phyloP scores from a whole-genome alignment of 2,113 vertebrate species.

The Aptenodytes forsteri region DNA sequence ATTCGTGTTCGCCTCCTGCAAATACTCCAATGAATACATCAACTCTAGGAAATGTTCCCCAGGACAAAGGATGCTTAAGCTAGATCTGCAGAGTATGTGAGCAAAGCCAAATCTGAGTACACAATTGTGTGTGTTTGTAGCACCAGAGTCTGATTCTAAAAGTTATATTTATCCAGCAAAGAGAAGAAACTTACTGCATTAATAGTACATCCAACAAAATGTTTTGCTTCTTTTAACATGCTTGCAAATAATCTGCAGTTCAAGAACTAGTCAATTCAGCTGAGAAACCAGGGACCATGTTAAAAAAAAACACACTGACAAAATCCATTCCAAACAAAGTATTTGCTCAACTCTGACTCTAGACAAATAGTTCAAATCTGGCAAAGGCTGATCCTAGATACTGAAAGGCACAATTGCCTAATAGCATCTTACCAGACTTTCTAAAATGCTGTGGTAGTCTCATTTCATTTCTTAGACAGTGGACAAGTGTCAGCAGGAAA shows the following conservation, averaged over 20 bases:
- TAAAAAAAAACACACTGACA: background rate
- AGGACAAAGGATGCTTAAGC: background rate
- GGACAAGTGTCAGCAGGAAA: background rate
- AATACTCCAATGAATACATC: background rate
- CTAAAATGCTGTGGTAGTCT: background rate
- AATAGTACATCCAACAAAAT: background rate
- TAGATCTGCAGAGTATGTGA: background rate
- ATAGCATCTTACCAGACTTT: background rate
- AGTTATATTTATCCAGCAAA: background rate
- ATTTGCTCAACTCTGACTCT: background rate
- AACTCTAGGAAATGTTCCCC: background rate
- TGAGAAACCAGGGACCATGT: background rate
- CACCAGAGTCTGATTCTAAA: background rate
- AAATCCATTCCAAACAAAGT: background rate
- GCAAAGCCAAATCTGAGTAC: background rate
- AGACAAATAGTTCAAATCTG: background rate
- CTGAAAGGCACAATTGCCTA: background rate
- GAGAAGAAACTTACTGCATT: background rate
- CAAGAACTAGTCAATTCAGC: background rate
- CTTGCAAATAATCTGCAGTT: background rate
- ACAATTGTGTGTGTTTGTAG: background rate
- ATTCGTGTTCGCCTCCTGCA: background rate
- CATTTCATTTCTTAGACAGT: background rate
- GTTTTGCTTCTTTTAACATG: background rate
- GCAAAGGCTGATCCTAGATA: background rate